Evolutionary conservation across 1,140 invertebrate genomes (phyloP), one percentile per base, ranked within the genome.

Genomic region (Helicoverpa armigera): DNA sequence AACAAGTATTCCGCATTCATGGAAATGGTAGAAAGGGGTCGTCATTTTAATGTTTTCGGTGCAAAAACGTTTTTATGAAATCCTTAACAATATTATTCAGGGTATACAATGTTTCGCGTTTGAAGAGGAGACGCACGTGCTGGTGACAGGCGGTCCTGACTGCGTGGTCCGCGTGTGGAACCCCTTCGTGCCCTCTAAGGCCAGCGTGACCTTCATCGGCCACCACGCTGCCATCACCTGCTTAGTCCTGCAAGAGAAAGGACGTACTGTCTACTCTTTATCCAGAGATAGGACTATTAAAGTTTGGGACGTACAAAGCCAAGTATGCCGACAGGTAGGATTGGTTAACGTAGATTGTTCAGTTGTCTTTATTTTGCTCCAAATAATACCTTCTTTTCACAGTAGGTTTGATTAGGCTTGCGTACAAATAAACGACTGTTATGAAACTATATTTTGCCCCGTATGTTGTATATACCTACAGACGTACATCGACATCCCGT

Each of bases 81-180:
- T 43, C 5, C 14, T 10, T 12, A 67, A 31, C 16, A 50, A 31
- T 23, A 23, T n/a, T 69, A 48, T 23, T 13, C 74, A 95, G 94
- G 96, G 96, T 13, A 95, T 96, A 2, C 95, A 95, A 67, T 96
- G 96, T 72, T 96, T 96, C 85, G 95, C 93, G 80, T 94, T 96
- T 79, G 94, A 95, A 50, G 96, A 96, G 90, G 95, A 94, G n/a
- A 94, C 90, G 56, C 96, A 96, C 67, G 93, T 96, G 61, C 83
- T 97, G 48, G 96, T 96, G 67, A 97, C 97, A 5, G 98, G 97
- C 9, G 97, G 97, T 61, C 95, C 96, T 1, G 97, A 98, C 90
- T 97, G 96, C 85, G 88, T 96, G 61, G 95, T 98, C 1, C 95
- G 97, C 12, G 88, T 98, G 18, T 98, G 97, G 97, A 97, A 97